These are phyloP conservation scores for Cheilinus undulatus DNA, from an alignment of 2,113 vertebrate species.

Conservation along the genomic window DNA sequence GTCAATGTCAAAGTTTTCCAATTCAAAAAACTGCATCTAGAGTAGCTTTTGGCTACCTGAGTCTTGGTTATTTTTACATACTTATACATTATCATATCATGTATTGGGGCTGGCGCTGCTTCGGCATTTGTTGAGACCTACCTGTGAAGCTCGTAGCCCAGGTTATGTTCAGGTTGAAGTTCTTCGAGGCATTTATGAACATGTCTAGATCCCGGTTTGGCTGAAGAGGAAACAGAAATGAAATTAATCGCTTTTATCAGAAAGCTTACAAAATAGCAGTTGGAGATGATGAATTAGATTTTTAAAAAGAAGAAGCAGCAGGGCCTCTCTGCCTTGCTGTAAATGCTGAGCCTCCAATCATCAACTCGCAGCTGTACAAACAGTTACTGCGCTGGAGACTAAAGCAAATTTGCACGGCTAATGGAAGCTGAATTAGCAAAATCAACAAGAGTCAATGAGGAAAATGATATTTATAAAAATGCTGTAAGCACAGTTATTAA, in stretches of 20 bases:
- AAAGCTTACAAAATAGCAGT: no score
- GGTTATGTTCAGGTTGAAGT: constrained; percentile 99
- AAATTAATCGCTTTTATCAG: no score
- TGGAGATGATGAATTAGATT: not conserved
- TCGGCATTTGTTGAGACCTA: constrained; percentile 60
- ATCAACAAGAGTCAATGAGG: constrained; percentile 4
- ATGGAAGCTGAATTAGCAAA: constrained; percentile 45
- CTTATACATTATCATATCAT: no score
- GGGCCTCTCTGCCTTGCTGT: not conserved
- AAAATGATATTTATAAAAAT: not conserved
- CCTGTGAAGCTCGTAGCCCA: constrained; percentile 97
- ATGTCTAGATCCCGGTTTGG: constrained; percentile 98
- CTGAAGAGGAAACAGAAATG: constrained; percentile 77
- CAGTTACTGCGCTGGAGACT: not conserved
- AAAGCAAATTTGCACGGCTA: constrained; percentile 29
- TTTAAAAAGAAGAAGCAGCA: no score
- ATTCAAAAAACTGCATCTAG: no score
- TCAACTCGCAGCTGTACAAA: constrained; percentile 32
- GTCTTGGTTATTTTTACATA: no score
- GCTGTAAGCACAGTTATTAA: not conserved
- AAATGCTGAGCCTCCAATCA: constrained; percentile 1
- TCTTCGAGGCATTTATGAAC: constrained; percentile 99
- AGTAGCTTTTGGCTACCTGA: no score
- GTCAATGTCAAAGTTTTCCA: no score
- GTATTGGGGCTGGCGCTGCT: no score